A percentile compares a stretch with the other conserved stretches of the same genome.
Evolutionary conservation across 2,113 vertebrate species (phyloP).

Genomic region (Pachyramphus minor): DNA sequence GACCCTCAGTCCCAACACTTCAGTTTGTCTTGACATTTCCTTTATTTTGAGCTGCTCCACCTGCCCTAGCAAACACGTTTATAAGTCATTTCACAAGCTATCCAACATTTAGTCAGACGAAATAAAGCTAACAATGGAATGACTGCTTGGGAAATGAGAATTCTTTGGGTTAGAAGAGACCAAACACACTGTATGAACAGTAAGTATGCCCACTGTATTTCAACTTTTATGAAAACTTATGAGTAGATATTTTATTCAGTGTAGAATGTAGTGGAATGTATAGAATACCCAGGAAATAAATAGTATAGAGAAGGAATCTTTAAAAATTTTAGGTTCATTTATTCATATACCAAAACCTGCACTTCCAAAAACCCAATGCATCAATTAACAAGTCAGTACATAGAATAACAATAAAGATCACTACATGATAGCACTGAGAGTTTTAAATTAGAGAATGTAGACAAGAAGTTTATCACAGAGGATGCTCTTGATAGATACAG

Average conservation of each 20-base stretch:
- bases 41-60: slow-evolving; percentile 11
- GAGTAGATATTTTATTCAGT: not conserved
- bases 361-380: not conserved
- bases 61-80: not conserved
- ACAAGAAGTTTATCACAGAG: not conserved
- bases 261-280: not conserved
- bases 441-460: not conserved
- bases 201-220: not conserved
- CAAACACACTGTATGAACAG: not conserved
- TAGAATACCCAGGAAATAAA: not conserved
- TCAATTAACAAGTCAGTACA: not conserved
- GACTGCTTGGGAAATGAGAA: not conserved
- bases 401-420: not conserved
- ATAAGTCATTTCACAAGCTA: not conserved
- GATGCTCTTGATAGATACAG: not conserved
- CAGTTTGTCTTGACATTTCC: slow-evolving; percentile 33
- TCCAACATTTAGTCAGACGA: slow-evolving; percentile 14
- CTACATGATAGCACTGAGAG: not conserved
- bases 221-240: not conserved
- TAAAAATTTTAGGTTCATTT: not conserved
- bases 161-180: not conserved
- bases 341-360: not conserved
- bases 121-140: slow-evolving; percentile 18
- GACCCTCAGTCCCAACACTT: slow-evolving; percentile 5
- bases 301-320: not conserved